phyloP scores from a whole-genome alignment of 2,113 vertebrate genomes.

The Poecilia latipinna region DNA sequence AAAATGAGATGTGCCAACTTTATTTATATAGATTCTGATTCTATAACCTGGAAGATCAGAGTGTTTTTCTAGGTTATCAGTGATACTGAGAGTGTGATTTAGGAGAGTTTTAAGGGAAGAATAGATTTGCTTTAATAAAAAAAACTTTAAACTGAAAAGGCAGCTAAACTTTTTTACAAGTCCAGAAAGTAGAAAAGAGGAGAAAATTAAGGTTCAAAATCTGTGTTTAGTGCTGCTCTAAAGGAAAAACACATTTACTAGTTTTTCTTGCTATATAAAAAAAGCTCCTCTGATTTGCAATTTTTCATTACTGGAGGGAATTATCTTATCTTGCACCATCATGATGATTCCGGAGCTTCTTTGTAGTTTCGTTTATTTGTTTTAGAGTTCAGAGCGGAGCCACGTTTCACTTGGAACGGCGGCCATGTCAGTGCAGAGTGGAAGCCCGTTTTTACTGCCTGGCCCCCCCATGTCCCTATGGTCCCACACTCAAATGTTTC shows the following conservation, averaged over 20 bases:
- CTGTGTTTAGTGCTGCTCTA: too few relatives aligned
- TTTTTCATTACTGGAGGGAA: background rate
- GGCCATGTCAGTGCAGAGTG: background rate
- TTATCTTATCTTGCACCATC: background rate
- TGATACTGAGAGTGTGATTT: too few relatives aligned
- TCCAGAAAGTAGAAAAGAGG: too few relatives aligned
- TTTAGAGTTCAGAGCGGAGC: conserved; percentile 14
- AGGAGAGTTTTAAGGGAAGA: too few relatives aligned
- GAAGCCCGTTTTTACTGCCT: background rate
- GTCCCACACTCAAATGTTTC: background rate
- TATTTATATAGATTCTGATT: background rate
- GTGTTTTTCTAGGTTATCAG: too few relatives aligned
- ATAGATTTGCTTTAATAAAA: too few relatives aligned
- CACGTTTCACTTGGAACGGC: conserved; percentile 22
- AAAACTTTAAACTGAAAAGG: too few relatives aligned
- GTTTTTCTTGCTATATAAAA: background rate
- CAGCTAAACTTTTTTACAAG: too few relatives aligned
- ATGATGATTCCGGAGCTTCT: background rate
- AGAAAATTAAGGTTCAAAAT: too few relatives aligned
- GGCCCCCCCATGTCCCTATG: background rate
- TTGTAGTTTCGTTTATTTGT: conserved; percentile 32
- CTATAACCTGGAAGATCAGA: too few relatives aligned
- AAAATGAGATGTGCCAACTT: background rate
- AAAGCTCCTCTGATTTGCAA: background rate
- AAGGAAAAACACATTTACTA: background rate